phyloP scores from a whole-genome alignment of 2,888 invertebrate genomes.

The Microplitis manilae region DNA sequence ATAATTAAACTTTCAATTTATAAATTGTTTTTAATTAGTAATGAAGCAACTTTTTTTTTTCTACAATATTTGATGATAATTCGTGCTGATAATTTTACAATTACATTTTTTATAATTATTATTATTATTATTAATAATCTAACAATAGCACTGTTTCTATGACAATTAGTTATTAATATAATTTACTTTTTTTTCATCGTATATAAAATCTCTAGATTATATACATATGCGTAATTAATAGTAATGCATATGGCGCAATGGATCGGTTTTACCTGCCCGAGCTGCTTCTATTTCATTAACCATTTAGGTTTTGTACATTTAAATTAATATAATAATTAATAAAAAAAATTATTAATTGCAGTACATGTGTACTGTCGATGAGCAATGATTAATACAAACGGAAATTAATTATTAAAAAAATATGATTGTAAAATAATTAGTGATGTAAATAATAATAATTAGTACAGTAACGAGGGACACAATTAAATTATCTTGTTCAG shows the following conservation, averaged over 20 bases:
- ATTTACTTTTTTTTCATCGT: slow-evolving; percentile 32
- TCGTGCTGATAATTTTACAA: background rate
- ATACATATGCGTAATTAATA: slow-evolving; percentile 63
- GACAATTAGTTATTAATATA: slow-evolving; percentile 30
- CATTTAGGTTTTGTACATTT: slow-evolving; percentile 31
- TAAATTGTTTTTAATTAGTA: too few species aligned
- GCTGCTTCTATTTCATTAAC: slow-evolving; percentile 64
- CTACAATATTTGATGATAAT: background rate
- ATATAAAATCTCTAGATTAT: slow-evolving; percentile 64
- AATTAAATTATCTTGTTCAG: slow-evolving; percentile 6
- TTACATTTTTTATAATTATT: background rate
- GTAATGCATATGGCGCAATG: slow-evolving; percentile 66
- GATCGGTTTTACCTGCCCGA: slow-evolving; percentile 69
- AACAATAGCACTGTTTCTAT: slow-evolving; percentile 3
- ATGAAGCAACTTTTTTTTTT: too few species aligned
- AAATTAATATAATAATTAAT: slow-evolving; percentile 27
- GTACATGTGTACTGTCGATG: background rate
- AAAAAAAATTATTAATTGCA: background rate
- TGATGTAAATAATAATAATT: slow-evolving; percentile 21
- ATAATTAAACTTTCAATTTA: background rate
- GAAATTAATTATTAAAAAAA: background rate
- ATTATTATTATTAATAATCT: slow-evolving; percentile 25
- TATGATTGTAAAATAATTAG: slow-evolving; percentile 6
- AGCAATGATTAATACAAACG: slow-evolving; percentile 2
- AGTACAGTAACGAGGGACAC: slow-evolving; percentile 20